Percentiles rank a stretch among this genome's conserved stretches.
Conservation (phyloP, 92 coral and sea anemone genomes). For the Pocillopora grandis region DNA sequence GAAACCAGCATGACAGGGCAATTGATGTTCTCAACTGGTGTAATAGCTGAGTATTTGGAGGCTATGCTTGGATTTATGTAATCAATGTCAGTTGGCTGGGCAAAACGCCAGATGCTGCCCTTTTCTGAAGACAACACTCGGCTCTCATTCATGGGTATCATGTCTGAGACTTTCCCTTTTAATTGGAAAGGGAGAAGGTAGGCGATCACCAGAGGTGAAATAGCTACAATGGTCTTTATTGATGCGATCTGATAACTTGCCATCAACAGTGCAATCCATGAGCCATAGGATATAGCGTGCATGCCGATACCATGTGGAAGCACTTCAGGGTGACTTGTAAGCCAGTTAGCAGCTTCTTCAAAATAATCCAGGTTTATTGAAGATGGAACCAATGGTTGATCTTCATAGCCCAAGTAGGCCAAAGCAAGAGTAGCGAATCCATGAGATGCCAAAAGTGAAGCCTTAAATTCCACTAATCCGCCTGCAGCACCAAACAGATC, state of each 20-base stretch:
- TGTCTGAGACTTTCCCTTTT: slow-evolving; percentile 29
- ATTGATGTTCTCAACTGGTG: slow-evolving; percentile 54
- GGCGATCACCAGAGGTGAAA: slow-evolving; percentile 24
- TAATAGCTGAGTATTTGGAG: slow-evolving; percentile 20
- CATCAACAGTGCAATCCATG: slow-evolving; percentile 44
- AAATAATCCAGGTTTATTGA: slow-evolving; percentile 59
- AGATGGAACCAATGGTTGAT: slow-evolving; percentile 43
- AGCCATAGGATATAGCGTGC: slow-evolving; percentile 51
- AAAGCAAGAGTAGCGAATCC: slow-evolving; percentile 72
- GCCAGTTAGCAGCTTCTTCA: slow-evolving; percentile 73
- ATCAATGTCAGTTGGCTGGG: background rate
- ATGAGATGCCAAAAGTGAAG: slow-evolving; percentile 71
- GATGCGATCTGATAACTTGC: slow-evolving; percentile 42
- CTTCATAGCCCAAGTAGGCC: slow-evolving; percentile 54
- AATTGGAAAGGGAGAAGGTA: background rate
- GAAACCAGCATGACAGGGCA: slow-evolving; percentile 50
- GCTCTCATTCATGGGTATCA: background rate
- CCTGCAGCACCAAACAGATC: slow-evolving; percentile 58
- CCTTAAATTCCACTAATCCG: slow-evolving; percentile 60
- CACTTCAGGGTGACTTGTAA: slow-evolving; percentile 56
- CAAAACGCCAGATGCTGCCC: slow-evolving; percentile 5
- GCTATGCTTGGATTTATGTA: background rate
- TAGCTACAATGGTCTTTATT: slow-evolving; percentile 44
- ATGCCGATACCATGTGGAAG: slow-evolving; percentile 56
- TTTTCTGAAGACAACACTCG: background rate